phyloP scores from a whole-genome alignment of 2,888 invertebrate species.

The Leptopterna dolabrata region DNA sequence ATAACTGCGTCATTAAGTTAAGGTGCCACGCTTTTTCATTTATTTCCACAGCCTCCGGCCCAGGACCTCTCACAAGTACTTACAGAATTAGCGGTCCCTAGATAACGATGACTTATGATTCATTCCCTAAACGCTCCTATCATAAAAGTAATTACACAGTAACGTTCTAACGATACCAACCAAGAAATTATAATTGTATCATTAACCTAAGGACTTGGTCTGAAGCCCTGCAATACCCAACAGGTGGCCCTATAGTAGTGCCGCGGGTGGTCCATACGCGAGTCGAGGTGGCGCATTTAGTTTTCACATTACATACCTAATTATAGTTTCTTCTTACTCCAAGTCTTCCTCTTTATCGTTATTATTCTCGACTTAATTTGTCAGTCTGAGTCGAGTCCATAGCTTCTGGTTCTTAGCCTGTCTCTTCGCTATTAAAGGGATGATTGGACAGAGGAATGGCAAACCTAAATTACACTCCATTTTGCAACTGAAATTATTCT shows the following conservation, averaged over 20 bases:
- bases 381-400: no score
- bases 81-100: neutral
- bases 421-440: no score
- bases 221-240: neutral
- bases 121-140: neutral
- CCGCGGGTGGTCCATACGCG: neutral
- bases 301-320: no score
- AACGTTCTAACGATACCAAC: neutral
- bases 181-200: neutral
- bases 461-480: no score
- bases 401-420: no score
- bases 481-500: no score
- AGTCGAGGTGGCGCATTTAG: no score
- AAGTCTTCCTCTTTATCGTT: no score
- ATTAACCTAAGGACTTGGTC: neutral
- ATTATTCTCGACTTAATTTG: no score
- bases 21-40: constrained; percentile 15
- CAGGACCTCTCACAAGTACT: neutral
- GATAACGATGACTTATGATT: constrained; percentile 23
- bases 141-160: neutral
- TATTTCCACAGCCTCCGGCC: neutral
- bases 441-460: no score
- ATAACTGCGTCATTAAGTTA: constrained; percentile 1
- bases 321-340: no score
- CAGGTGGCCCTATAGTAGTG: neutral